Evolutionary conservation across 2,797 vertebrate species (phyloP).

Genomic region (Oreonectes daqikongensis): DNA sequence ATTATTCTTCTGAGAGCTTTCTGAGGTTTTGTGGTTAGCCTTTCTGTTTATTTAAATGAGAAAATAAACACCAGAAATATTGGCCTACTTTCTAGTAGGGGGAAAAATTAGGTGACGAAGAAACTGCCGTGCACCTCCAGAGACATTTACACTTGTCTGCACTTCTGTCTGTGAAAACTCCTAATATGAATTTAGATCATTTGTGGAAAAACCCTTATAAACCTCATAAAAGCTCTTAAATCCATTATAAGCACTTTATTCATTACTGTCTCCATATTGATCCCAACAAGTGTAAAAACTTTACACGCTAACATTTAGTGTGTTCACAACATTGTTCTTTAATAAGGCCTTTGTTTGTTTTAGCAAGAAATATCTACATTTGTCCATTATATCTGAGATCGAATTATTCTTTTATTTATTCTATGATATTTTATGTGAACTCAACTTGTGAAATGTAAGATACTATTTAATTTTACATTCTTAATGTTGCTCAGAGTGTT

Average conservation of each 20-base stretch:
- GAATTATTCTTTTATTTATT: too few species aligned
- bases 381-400: not conserved
- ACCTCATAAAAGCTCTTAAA: conserved; percentile 17
- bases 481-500: too few species aligned
- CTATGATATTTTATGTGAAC: not conserved
- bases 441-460: not conserved
- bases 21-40: conserved; percentile 42
- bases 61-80: conserved; percentile 15
- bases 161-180: not conserved
- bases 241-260: not conserved
- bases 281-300: not conserved
- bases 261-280: not conserved
- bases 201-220: not conserved
- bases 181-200: not conserved
- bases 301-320: not conserved
- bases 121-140: not conserved
- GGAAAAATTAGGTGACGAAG: not conserved
- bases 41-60: conserved; percentile 20
- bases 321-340: not conserved
- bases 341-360: too few species aligned
- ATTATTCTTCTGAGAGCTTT: conserved; percentile 40
- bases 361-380: not conserved
- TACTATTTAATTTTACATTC: not conserved
- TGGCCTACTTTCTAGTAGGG: conserved; percentile 2
- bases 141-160: not conserved